Evolutionary conservation across 1,140 invertebrate species (phyloP), one percentile per base, ranked within the genome.

Genomic region (Planococcus citri): DNA sequence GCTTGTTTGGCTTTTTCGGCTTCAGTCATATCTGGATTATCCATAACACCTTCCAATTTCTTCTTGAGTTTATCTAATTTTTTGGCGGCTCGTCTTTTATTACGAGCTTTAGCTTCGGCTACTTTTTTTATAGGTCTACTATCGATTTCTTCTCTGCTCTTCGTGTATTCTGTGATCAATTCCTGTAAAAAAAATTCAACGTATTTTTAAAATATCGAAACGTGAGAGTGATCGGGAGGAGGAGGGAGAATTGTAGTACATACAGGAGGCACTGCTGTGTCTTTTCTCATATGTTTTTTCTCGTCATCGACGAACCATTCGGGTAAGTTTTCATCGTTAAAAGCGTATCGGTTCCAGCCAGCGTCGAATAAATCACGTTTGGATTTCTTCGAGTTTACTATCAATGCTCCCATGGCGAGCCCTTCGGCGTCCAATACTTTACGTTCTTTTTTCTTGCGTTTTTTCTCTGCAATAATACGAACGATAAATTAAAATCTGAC

Each of bases 281-380:
- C 29, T 69, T 87, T 89, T 70, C 80, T 85, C 86, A 92, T 94
- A 76, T 97, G 91, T 77, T 91, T 90, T 70, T 88, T 84, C 79
- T 99, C 97, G 75, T 99, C 97, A 71, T 93, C 84, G 0, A 87
- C 82, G 83, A 99, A 99, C 97, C 97, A 99, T 73, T 90, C 89
- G 0, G 97, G 97, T 33, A 99, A 79, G 77, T 91, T 86, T 9
- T 87, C 85, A 78, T 98, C 96, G 73, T 91, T 90, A 74, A 92
- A 92, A 0, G 86, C 84, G 76, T 90, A 95, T 73, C 93, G 84
- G 79, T 97, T 96, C 92, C 93, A 97, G 1, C 85, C 92, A 21
- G 82, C 87, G 78, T 97, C 94, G 25, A 89, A 82, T 10, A 98
- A 77, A 76, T 97, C 92, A 27, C 91, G 27, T 73, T 89, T 90